phyloP scores from a whole-genome alignment of 1,140 invertebrate species.

The Bicyclus anynana region DNA sequence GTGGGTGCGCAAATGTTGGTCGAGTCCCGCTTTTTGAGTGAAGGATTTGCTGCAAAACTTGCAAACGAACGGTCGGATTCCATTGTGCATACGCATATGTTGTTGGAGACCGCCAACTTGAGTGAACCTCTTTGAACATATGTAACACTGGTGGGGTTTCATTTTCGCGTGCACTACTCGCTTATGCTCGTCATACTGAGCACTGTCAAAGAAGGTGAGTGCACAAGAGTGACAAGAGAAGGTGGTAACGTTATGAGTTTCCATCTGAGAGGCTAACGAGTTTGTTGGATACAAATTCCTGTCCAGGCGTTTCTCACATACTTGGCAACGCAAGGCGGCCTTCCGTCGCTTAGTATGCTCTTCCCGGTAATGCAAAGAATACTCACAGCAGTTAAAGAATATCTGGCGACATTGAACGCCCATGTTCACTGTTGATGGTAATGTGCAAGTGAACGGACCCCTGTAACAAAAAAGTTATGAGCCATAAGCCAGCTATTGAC shows the following conservation, averaged over 20 bases:
- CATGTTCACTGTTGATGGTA: conserved; percentile 44
- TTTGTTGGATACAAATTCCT: conserved; percentile 34
- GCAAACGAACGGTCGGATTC: conserved; percentile 92
- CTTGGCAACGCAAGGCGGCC: conserved; percentile 65
- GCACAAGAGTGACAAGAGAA: conserved; percentile 65
- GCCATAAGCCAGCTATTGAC: too few relatives aligned
- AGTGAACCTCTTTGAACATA: conserved; percentile 70
- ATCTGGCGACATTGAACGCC: conserved; percentile 57
- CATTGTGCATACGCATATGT: conserved; percentile 81
- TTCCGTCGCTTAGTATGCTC: conserved; percentile 69
- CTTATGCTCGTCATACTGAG: conserved; percentile 70
- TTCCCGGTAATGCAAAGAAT: conserved; percentile 66
- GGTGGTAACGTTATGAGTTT: conserved; percentile 18
- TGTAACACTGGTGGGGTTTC: conserved; percentile 64
- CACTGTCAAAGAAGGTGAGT: conserved; percentile 63
- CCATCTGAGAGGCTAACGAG: conserved; percentile 20
- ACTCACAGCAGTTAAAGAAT: conserved; percentile 72
- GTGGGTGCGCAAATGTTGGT: conserved; percentile 82
- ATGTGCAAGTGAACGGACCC: conserved; percentile 67
- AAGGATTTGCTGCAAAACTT: conserved; percentile 90
- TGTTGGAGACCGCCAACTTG: conserved; percentile 69
- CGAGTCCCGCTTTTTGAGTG: conserved; percentile 83
- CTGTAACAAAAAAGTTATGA: too few relatives aligned
- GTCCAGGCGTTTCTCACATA: conserved; percentile 69
- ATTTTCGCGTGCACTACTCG: conserved; percentile 73